These are phyloP conservation scores for Drosophila falleni DNA, from an alignment of 2,888 invertebrate genomes.

Conservation along the genomic window DNA sequence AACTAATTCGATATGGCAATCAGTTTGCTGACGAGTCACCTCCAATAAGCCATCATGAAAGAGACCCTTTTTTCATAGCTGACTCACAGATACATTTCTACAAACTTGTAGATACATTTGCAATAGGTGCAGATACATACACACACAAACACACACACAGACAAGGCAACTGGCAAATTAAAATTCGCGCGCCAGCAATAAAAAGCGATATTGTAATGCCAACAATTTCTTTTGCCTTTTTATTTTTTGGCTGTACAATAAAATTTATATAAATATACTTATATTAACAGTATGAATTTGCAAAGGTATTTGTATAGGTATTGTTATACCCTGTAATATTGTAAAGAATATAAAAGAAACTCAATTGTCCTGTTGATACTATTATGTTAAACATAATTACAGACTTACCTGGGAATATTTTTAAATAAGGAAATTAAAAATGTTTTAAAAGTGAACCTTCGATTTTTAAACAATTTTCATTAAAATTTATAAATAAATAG, in stretches of 20 bases:
- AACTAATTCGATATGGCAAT: constrained; percentile 76
- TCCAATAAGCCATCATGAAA: constrained; percentile 37
- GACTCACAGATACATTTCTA: constrained; percentile 46
- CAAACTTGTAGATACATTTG: constrained; percentile 22
- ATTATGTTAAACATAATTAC: too few species aligned
- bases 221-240: constrained; percentile 45
- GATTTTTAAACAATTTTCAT: neutral
- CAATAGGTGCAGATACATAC: constrained; percentile 40
- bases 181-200: constrained; percentile 69
- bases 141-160: constrained; percentile 28
- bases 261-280: constrained; percentile 43
- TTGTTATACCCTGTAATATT: constrained; percentile 9
- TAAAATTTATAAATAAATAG: neutral
- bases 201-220: constrained; percentile 72
- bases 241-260: constrained; percentile 31
- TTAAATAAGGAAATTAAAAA: neutral
- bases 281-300: constrained; percentile 1
- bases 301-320: neutral
- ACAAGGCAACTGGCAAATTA: constrained; percentile 62
- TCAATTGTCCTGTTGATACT: too few species aligned
- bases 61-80: constrained; percentile 59
- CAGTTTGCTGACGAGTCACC: constrained; percentile 57
- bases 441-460: neutral
- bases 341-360: too few species aligned
- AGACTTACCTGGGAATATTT: too few species aligned